Evolutionary conservation across 2,888 invertebrate species (phyloP).

Genomic region (Netelia virgata): DNA sequence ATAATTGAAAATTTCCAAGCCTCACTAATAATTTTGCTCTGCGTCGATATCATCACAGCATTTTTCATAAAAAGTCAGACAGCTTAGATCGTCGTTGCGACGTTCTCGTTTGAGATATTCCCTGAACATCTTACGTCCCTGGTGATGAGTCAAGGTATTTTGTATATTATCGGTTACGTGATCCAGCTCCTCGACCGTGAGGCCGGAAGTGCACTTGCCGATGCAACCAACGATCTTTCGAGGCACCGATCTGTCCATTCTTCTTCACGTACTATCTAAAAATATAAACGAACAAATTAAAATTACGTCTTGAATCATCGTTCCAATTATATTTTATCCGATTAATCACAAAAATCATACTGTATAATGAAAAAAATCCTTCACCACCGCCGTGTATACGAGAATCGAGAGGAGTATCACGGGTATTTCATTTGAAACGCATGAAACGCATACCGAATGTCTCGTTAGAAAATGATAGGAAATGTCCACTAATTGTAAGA

Average conservation of each 20-base stretch:
- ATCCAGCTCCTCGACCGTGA: conserved; percentile 76
- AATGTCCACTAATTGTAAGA: too few relatives aligned
- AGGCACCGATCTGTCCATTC: conserved; percentile 71
- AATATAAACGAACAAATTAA: conserved; percentile 3
- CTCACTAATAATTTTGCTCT: conserved; percentile 71
- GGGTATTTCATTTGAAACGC: too few relatives aligned
- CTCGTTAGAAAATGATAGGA: too few relatives aligned
- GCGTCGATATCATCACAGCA: conserved; percentile 70
- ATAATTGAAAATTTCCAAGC: conserved; percentile 29
- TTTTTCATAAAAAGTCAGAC: conserved; percentile 76
- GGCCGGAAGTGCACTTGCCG: conserved; percentile 78
- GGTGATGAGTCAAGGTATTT: conserved; percentile 71
- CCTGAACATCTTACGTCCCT: conserved; percentile 75
- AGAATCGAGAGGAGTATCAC: too few relatives aligned
- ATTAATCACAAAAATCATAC: too few relatives aligned
- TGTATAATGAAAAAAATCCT: too few relatives aligned
- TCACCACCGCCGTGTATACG: too few relatives aligned
- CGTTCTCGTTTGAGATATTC: conserved; percentile 73
- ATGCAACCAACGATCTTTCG: conserved; percentile 75
- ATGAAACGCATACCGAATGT: too few relatives aligned
- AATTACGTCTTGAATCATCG: too few relatives aligned
- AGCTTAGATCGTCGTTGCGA: conserved; percentile 73
- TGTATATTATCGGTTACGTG: conserved; percentile 77
- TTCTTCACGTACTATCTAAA: conserved; percentile 63
- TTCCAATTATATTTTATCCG: too few relatives aligned